Conservation (phyloP, 2,888 invertebrate species). For the Phragmatobia fuliginosa region DNA sequence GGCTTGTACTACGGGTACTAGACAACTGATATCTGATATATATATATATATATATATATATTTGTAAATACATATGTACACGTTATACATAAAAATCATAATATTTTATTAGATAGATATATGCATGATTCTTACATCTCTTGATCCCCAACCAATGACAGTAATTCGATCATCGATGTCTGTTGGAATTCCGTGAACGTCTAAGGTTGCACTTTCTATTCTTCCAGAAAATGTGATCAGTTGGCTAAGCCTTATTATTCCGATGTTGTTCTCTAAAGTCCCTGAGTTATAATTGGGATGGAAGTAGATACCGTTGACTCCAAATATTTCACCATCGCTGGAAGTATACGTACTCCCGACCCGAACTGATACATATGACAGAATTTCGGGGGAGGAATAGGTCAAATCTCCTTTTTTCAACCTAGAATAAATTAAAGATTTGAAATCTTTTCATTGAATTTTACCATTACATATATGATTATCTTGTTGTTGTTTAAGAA, state of each 20-base stretch:
- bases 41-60: no score
- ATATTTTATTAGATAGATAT: no score
- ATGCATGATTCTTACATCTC: background rate
- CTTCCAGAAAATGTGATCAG: constrained; percentile 47
- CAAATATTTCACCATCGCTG: constrained; percentile 65
- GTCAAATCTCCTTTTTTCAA: constrained; percentile 62
- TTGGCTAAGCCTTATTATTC: constrained; percentile 62
- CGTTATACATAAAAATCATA: no score
- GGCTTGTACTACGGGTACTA: no score
- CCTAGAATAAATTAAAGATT: no score
- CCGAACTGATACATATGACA: constrained; percentile 57
- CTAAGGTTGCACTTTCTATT: constrained; percentile 67
- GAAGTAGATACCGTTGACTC: constrained; percentile 68
- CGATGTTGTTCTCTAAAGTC: constrained; percentile 69
- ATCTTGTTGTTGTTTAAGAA: no score
- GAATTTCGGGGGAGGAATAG: constrained; percentile 72
- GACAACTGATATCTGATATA: no score
- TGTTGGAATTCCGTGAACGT: constrained; percentile 43
- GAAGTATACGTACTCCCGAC: constrained; percentile 68
- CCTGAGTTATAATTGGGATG: constrained; percentile 69
- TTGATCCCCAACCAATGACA: constrained; percentile 7
- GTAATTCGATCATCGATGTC: constrained; percentile 38
- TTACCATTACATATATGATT: no score
- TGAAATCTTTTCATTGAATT: no score
- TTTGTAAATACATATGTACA: no score